Conservation (phyloP, 2,113 vertebrate genomes). For the Bagarius yarrelli region DNA sequence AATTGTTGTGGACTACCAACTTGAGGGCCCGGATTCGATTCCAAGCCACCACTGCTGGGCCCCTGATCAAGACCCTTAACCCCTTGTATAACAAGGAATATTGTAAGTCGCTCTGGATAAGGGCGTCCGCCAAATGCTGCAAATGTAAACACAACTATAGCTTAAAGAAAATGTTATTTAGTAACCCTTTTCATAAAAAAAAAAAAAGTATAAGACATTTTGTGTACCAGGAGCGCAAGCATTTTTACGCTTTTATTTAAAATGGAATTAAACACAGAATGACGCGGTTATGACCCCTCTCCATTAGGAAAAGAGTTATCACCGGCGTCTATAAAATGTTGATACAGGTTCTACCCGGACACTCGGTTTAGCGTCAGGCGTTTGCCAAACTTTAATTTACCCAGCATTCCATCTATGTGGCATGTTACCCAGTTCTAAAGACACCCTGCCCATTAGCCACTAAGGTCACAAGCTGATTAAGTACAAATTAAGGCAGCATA, state of each 20-base stretch:
- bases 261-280: background rate
- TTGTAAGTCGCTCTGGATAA: too few relatives aligned
- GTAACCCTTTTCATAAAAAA: background rate
- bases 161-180: background rate
- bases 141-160: background rate
- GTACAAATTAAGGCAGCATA: constrained; percentile 9
- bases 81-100: too few relatives aligned
- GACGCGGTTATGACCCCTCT: background rate
- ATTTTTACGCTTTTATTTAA: background rate
- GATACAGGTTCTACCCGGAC: background rate
- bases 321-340: background rate
- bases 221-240: background rate
- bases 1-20: too few relatives aligned
- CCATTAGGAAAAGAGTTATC: background rate
- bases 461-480: constrained; percentile 23
- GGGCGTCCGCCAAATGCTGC: too few relatives aligned
- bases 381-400: background rate
- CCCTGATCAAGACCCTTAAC: too few relatives aligned
- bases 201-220: too few relatives aligned
- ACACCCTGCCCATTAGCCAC: constrained; percentile 13
- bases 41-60: too few relatives aligned
- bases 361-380: background rate
- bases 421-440: background rate
- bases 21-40: too few relatives aligned
- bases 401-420: background rate